A percentile compares a stretch with the other conserved stretches of the same genome.
These are phyloP conservation scores for Eupeodes luniger DNA, from an alignment of 2,888 invertebrate species.

Conservation along the genomic window DNA sequence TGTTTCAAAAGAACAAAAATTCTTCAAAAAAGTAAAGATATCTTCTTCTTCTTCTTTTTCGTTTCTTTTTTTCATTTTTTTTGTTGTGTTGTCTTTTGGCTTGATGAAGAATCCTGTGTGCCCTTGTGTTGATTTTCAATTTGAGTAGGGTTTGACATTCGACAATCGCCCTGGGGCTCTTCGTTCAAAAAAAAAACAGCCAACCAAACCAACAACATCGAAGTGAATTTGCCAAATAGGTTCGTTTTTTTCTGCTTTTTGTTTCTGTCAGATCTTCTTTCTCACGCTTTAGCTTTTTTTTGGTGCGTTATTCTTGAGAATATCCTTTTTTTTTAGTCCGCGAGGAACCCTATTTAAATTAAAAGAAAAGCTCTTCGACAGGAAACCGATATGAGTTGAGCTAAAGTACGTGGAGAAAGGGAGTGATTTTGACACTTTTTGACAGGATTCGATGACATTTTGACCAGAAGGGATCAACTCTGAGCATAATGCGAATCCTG, in stretches of 20 bases:
- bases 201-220: neutral
- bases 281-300: neutral
- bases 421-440: conserved; percentile 67
- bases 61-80: neutral
- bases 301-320: neutral
- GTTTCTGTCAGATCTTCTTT: conserved; percentile 54
- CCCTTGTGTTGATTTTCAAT: conserved; percentile 74
- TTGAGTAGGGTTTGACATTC: conserved; percentile 76
- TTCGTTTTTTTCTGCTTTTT: conserved; percentile 24
- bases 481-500: conserved; percentile 5
- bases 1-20: conserved; percentile 69
- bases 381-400: conserved; percentile 46
- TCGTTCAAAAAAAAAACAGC: neutral
- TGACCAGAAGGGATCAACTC: conserved; percentile 15
- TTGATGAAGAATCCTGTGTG: conserved; percentile 32
- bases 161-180: conserved; percentile 65
- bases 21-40: conserved; percentile 14
- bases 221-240: conserved; percentile 51
- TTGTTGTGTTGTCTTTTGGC: neutral
- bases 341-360: conserved; percentile 67
- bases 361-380: conserved; percentile 67
- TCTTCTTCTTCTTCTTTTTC: neutral
- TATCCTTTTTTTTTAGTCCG: conserved; percentile 43
- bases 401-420: neutral
- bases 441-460: conserved; percentile 64